Base-by-base conservation (phyloP, 2,797 vertebrate genomes). In the Taenioides sp. region DNA sequence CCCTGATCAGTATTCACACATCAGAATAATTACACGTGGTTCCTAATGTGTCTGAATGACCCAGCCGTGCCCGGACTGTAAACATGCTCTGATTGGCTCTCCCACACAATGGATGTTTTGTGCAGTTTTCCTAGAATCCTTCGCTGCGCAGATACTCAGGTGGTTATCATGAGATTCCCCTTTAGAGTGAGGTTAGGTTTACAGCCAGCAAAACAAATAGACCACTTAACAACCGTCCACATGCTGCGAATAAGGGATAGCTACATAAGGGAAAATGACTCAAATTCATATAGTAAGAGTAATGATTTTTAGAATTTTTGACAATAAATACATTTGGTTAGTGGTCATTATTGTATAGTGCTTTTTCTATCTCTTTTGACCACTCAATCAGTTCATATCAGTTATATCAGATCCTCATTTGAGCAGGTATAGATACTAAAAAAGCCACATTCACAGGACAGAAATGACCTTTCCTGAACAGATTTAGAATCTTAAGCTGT, bases 71-170 rank as follows among this genome's bases (percentile, higher is more conserved):
- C 5, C 14, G 12, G 6, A 59, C 12, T 17, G 27, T 28, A 59
- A 59, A 59, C 57, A 28, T 14, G 16, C 23, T 59, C 57, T 2
- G 14, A 59, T 31, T 31, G 27, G 60, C 60, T 10, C 60, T 37
- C 18, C 27, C 34, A 63, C 34, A 63, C 61, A 63, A 63, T 63
- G 43, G 47, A 25, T 20, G 23, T 66, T 52, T 50, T 66, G 43
- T 66, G 17, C 16, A 7, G 7, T 52, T 66, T 31, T 66, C 43
- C 43, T 27, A 50, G 47, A 66, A 25, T 27, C 22, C 61, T 27
- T 52, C 10, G 27, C 65, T 52, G 40, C 23, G 7, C 47, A 63
- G 37, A 63, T 11, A 14, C 49, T 49, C 65, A 66, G 65, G 61
- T 43, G 43, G 65, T 10, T 28, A 49, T 63, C 61, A 63, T 66